These are phyloP conservation scores for Eilema griseolum DNA, from an alignment of 2,888 invertebrate species.

Conservation along the genomic window DNA sequence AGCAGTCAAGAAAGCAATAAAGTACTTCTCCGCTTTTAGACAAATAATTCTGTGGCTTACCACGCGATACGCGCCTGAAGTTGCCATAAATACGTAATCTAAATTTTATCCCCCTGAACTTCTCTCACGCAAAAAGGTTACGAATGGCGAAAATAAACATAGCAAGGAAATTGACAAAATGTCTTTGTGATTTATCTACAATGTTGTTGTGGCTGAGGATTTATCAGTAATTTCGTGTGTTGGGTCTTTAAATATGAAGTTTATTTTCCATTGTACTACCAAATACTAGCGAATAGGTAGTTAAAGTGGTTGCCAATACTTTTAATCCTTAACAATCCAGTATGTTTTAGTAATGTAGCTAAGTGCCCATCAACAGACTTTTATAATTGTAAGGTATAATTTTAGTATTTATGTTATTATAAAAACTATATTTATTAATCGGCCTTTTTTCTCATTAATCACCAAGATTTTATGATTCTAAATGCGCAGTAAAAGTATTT, in stretches of 20 bases:
- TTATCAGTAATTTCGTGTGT: not conserved
- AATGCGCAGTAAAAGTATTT: too few relatives aligned
- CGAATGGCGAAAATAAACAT: constrained; percentile 25
- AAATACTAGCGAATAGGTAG: not conserved
- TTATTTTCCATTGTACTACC: not conserved
- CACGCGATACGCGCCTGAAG: constrained; percentile 9
- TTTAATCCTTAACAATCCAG: not conserved
- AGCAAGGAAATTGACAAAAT: constrained; percentile 23
- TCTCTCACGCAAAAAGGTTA: constrained; percentile 19
- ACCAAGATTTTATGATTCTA: too few relatives aligned
- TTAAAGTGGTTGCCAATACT: not conserved
- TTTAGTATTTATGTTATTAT: too few relatives aligned
- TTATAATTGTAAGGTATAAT: too few relatives aligned
- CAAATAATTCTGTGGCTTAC: constrained; percentile 17
- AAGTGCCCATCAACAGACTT: too few relatives aligned
- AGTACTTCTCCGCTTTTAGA: constrained; percentile 11
- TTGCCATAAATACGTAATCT: constrained; percentile 23
- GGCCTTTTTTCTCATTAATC: too few relatives aligned
- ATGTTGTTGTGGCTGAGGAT: not conserved
- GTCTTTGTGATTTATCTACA: constrained; percentile 18
- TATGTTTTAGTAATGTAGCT: too few relatives aligned
- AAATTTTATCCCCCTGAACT: constrained; percentile 17
- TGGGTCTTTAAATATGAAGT: not conserved
- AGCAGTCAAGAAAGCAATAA: constrained; percentile 12
- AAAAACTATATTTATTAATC: too few relatives aligned